Conservation (phyloP, 2,113 vertebrate species). For the Gulo gulo region DNA sequence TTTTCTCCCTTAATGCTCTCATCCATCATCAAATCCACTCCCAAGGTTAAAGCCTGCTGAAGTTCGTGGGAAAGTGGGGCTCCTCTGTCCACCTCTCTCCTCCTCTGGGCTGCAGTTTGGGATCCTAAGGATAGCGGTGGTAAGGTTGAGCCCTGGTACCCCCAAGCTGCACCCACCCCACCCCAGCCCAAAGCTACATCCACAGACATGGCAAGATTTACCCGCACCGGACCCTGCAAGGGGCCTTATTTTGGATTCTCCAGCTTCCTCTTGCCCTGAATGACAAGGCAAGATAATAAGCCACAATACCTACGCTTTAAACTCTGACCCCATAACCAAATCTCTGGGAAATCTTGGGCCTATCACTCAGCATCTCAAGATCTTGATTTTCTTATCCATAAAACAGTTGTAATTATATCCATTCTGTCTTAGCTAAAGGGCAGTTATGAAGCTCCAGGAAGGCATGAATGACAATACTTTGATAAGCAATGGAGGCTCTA, state of each 20-base stretch:
- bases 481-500: background rate
- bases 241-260: background rate
- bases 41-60: conserved; percentile 2
- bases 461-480: background rate
- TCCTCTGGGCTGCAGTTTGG: background rate
- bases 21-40: background rate
- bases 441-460: background rate
- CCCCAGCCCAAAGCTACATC: background rate
- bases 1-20: background rate
- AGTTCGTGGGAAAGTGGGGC: background rate
- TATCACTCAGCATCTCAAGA: background rate
- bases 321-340: background rate
- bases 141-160: background rate
- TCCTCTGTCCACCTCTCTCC: background rate
- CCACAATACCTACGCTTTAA: background rate
- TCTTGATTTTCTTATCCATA: background rate
- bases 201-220: background rate
- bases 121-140: background rate
- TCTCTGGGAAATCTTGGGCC: background rate
- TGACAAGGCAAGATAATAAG: background rate
- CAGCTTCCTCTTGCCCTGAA: background rate
- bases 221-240: fast-evolving
- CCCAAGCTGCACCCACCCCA: background rate
- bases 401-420: background rate
- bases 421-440: background rate